These are phyloP conservation scores for Hydrozoanthus tunicans DNA, from an alignment of 64 coral and sea anemone genomes.

Conservation along the genomic window DNA sequence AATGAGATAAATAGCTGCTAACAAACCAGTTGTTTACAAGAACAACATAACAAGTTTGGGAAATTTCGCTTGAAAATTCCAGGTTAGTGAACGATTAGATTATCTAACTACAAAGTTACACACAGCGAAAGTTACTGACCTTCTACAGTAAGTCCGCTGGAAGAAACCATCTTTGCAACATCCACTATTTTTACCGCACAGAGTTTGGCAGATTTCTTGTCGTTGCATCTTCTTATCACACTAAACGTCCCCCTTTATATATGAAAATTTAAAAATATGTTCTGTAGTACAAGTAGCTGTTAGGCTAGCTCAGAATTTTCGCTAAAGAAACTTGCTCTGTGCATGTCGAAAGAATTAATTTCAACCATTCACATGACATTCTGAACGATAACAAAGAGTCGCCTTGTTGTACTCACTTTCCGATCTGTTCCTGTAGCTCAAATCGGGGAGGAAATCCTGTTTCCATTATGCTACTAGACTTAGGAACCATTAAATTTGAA, in stretches of 20 bases:
- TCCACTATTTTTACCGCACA: constrained; percentile 99
- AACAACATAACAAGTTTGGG: background rate
- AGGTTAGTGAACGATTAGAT: background rate
- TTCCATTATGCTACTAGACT: constrained; percentile 73
- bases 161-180: constrained; percentile 87
- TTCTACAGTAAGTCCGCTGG: constrained; percentile 90
- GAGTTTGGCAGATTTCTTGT: constrained; percentile 84
- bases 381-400: constrained; percentile 45
- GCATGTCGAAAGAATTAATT: constrained; percentile 46
- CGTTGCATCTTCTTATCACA: constrained; percentile 92
- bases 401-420: constrained; percentile 78
- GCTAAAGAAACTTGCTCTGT: background rate
- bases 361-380: constrained; percentile 38
- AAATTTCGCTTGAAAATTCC: constrained; percentile 7
- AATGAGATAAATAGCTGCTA: background rate
- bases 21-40: constrained; percentile 21
- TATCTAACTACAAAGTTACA: background rate
- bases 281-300: background rate
- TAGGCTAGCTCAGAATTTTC: background rate
- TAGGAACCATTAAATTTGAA: constrained; percentile 32
- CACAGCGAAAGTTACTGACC: constrained; percentile 63
- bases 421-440: constrained; percentile 95
- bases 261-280: constrained; percentile 13
- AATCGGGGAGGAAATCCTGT: constrained; percentile 91
- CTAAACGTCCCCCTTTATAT: constrained; percentile 95